Conservation (phyloP, 2,797 vertebrate species). For the Sparus aurata region DNA sequence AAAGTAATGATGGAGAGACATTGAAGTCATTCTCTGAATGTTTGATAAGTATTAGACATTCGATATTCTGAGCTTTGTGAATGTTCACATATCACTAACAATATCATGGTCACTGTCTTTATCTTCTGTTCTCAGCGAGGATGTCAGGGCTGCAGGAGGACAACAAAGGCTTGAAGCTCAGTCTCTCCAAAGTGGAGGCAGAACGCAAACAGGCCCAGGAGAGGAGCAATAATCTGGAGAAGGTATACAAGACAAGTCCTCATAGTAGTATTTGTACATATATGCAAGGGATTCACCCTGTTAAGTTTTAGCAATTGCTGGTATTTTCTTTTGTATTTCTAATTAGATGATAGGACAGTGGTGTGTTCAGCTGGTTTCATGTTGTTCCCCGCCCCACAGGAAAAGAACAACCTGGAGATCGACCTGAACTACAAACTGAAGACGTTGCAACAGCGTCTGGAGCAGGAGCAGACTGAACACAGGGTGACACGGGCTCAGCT, state of each 20-base stretch:
- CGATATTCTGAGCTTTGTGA: slow-evolving; percentile 1
- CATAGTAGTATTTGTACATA: background rate
- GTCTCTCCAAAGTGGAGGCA: slow-evolving; percentile 91
- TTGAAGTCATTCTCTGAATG: background rate
- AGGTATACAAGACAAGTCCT: slow-evolving; percentile 82
- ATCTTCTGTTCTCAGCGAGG: slow-evolving; percentile 83
- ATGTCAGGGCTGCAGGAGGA: slow-evolving; percentile 94
- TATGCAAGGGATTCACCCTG: background rate
- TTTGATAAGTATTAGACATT: background rate
- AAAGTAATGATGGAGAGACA: background rate
- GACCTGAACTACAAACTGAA: slow-evolving; percentile 98
- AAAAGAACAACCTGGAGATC: slow-evolving; percentile 98
- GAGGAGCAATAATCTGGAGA: slow-evolving; percentile 94
- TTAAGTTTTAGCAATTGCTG: background rate
- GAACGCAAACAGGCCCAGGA: slow-evolving; percentile 97
- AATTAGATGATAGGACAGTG: too few relatives aligned
- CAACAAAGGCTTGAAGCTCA: slow-evolving; percentile 92
- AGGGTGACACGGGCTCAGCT: slow-evolving; percentile 94
- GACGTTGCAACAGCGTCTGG: slow-evolving; percentile 94
- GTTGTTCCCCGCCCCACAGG: slow-evolving; percentile 79
- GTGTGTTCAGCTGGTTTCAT: slow-evolving; percentile 11
- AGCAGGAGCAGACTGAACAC: slow-evolving; percentile 96
- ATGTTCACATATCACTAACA: background rate
- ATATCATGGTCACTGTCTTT: slow-evolving; percentile 17
- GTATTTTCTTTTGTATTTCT: background rate